Conservation (phyloP, 2,888 invertebrate genomes). For the Leucophora obtusa region DNA sequence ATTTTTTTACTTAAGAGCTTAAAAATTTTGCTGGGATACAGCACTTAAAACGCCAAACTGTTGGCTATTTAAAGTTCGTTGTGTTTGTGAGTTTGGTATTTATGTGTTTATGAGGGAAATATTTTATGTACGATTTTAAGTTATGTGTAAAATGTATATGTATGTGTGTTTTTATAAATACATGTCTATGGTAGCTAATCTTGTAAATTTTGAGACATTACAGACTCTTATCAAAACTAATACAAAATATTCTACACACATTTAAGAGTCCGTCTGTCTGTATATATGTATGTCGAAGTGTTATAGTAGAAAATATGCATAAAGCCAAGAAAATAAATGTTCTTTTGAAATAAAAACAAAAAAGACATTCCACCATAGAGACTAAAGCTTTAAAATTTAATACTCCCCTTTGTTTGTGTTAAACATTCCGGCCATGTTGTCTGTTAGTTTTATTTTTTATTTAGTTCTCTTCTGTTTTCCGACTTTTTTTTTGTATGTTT, state of each 20-base stretch:
- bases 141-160: slow-evolving; percentile 28
- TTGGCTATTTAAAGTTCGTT: slow-evolving; percentile 30
- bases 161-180: neutral
- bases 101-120: neutral
- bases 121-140: slow-evolving; percentile 25
- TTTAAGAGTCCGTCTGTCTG: neutral
- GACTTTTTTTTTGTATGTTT: no score
- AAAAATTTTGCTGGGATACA: neutral
- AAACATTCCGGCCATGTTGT: slow-evolving; percentile 15
- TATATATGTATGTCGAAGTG: neutral
- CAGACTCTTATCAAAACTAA: slow-evolving; percentile 32
- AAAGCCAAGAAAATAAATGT: neutral
- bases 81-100: neutral
- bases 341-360: neutral
- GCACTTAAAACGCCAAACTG: slow-evolving; percentile 1
- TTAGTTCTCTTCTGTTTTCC: slow-evolving; percentile 4
- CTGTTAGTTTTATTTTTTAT: slow-evolving; percentile 15
- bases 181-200: neutral
- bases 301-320: neutral
- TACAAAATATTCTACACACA: neutral
- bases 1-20: no score
- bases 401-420: slow-evolving; percentile 19
- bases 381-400: slow-evolving; percentile 6
- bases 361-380: slow-evolving; percentile 5
- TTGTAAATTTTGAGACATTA: slow-evolving; percentile 33